Evolutionary conservation across 64 coral and sea anemone genomes (phyloP).

Genomic region (Montipora capricornis): DNA sequence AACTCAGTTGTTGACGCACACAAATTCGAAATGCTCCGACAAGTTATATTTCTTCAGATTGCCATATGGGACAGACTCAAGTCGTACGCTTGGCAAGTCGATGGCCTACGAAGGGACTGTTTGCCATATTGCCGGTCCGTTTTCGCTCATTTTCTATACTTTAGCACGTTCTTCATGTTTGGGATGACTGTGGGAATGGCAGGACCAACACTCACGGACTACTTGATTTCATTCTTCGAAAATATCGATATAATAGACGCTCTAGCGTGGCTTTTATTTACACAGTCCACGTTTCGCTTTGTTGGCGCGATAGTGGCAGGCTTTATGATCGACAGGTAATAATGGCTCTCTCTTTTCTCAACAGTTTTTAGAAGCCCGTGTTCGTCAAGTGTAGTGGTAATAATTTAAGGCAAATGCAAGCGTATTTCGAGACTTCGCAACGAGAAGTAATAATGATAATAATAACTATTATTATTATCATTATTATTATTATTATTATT

Average conservation of each 20-base stretch:
- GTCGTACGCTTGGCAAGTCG: slow-evolving; percentile 23
- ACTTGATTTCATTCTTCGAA: slow-evolving; percentile 77
- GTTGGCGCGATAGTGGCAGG: slow-evolving; percentile 85
- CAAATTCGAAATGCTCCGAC: slow-evolving; percentile 54
- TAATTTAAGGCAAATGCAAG: too few species aligned
- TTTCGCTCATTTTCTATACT: slow-evolving; percentile 77
- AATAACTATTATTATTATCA: too few species aligned
- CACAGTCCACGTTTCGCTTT: slow-evolving; percentile 81
- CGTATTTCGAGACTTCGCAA: too few species aligned
- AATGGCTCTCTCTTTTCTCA: neutral
- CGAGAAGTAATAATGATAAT: too few species aligned
- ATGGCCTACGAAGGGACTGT: neutral
- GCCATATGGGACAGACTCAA: slow-evolving; percentile 54
- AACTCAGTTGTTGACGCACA: neutral
- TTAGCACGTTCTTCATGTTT: slow-evolving; percentile 89
- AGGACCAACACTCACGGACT: slow-evolving; percentile 86
- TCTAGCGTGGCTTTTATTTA: slow-evolving; percentile 84
- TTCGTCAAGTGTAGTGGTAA: too few species aligned
- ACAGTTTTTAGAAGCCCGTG: too few species aligned
- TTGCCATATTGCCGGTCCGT: slow-evolving; percentile 14
- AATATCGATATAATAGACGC: slow-evolving; percentile 76
- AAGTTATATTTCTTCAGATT: slow-evolving; percentile 63
- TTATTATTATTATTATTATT: too few species aligned
- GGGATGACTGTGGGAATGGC: slow-evolving; percentile 93
- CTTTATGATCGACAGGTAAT: slow-evolving; percentile 84